phyloP scores from a whole-genome alignment of 2,888 invertebrate species.

The Halocaridina rubra region DNA sequence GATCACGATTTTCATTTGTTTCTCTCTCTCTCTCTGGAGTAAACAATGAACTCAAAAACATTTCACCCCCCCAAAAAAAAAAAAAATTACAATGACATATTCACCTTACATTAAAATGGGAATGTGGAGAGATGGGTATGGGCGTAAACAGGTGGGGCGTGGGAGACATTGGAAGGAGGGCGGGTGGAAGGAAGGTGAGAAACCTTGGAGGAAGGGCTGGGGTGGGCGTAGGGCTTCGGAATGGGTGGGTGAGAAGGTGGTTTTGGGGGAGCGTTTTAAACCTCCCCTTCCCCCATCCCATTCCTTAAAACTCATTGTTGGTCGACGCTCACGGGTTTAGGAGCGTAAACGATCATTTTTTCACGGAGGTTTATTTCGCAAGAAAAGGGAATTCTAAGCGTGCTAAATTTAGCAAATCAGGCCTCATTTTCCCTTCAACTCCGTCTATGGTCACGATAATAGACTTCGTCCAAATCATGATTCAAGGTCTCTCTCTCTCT shows the following conservation, averaged over 20 bases:
- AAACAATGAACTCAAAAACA: too few species aligned
- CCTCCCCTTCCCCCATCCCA: neutral
- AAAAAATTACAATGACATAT: too few species aligned
- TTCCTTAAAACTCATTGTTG: neutral
- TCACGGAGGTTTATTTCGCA: neutral
- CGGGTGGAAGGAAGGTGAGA: neutral
- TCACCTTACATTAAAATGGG: neutral
- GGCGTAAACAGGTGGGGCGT: neutral
- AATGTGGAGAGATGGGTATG: neutral
- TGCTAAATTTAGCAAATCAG: conserved; percentile 13
- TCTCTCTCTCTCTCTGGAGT: too few species aligned
- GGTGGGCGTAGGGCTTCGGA: neutral
- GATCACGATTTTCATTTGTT: too few species aligned
- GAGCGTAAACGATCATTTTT: neutral
- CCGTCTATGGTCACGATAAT: conserved; percentile 6
- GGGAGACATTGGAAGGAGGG: neutral
- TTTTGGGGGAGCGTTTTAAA: neutral
- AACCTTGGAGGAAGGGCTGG: neutral
- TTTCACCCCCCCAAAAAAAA: too few species aligned
- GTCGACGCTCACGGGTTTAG: neutral
- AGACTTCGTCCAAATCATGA: neutral
- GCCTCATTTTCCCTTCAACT: neutral
- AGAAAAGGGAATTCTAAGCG: neutral
- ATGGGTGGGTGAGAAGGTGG: neutral
- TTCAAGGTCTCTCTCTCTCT: neutral